Evolutionary conservation across 2,888 invertebrate species (phyloP), one percentile per base, ranked within the genome.

Genomic region (Perizoma affinitatum): DNA sequence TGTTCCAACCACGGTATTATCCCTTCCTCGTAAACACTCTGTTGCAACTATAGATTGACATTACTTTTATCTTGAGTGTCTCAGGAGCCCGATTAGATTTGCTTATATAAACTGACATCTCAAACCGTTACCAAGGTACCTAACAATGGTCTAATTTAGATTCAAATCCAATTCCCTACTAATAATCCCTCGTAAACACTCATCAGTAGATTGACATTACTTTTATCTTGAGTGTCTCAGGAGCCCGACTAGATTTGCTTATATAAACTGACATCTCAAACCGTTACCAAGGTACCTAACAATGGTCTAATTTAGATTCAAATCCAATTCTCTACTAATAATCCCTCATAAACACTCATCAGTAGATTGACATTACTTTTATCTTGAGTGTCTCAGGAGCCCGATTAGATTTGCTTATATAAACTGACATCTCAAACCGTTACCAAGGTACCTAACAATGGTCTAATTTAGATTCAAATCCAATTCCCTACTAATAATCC

Each of bases 301-400:
- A 58, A 58, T 53, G 34, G 38, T 44, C 48, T 53, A 58, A 58
- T 58, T 58, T 58, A 53, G 38, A 58, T 53, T 40, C 53, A 53
- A 53, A 40, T 48, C 45, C 52, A 56, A 56, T 56, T 50, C 6
- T 22, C 7, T 6, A 6, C n/a, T n/a, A n/a, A n/a, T n/a, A n/a
- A n/a, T n/a, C n/a, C n/a, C n/a, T n/a, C n/a, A n/a, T n/a, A n/a
- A n/a, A n/a, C n/a, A n/a, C n/a, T n/a, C n/a, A n/a, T n/a, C n/a
- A n/a, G n/a, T n/a, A n/a, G n/a, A n/a, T n/a, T n/a, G n/a, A n/a
- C n/a, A n/a, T n/a, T n/a, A n/a, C n/a, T n/a, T n/a, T 44, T 6
- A 22, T 5, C 44, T 22, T 7, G 11, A 22, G 22, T 11, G 44
- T 44, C 44, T 22, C 44, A 44, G n/a, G 6, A 22, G 11, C 22